A percentile compares a stretch with the other conserved stretches of the same genome.
Conservation (phyloP, 2,113 vertebrate genomes). For the Halichoeres trimaculatus region DNA sequence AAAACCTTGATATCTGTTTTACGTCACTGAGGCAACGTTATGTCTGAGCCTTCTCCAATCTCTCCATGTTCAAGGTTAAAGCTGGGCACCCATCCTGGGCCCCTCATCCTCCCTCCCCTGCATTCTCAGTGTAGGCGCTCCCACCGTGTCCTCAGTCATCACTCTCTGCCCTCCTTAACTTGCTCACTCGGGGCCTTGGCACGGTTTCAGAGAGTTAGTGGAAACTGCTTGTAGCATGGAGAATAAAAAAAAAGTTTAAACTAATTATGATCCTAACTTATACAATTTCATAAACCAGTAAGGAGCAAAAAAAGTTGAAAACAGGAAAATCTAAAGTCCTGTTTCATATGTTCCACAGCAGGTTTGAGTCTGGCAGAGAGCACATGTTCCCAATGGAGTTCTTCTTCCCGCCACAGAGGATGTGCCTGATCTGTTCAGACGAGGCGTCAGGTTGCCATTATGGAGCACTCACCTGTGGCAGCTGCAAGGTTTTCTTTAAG, state of each 20-base stretch:
- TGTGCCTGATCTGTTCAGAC: slow-evolving; percentile 96
- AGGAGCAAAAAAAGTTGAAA: neutral
- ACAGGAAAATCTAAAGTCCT: neutral
- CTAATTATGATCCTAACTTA: neutral
- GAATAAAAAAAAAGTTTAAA: slow-evolving; percentile 7
- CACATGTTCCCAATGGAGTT: slow-evolving; percentile 95
- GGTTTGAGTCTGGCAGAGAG: slow-evolving; percentile 89
- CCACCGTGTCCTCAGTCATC: slow-evolving; percentile 56
- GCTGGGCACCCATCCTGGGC: neutral
- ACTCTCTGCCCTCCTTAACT: slow-evolving; percentile 39
- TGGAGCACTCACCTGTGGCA: slow-evolving; percentile 96
- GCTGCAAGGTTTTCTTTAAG: slow-evolving; percentile 99
- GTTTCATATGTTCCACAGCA: slow-evolving; percentile 68
- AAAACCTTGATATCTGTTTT: slow-evolving; percentile 70
- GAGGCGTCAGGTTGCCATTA: slow-evolving; percentile 99
- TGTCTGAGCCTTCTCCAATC: slow-evolving; percentile 78
- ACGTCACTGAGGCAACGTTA: slow-evolving; percentile 71
- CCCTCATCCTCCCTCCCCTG: neutral
- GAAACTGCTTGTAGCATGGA: slow-evolving; percentile 16
- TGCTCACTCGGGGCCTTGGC: neutral
- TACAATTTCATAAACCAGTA: neutral
- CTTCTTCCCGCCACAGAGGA: slow-evolving; percentile 97
- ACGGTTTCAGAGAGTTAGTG: neutral
- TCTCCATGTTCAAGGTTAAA: slow-evolving; percentile 65
- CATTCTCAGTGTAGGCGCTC: neutral